Percentiles rank a stretch among this genome's conserved stretches.
phyloP scores from a whole-genome alignment of 2,888 invertebrate genomes.

The Sturmia bella region DNA sequence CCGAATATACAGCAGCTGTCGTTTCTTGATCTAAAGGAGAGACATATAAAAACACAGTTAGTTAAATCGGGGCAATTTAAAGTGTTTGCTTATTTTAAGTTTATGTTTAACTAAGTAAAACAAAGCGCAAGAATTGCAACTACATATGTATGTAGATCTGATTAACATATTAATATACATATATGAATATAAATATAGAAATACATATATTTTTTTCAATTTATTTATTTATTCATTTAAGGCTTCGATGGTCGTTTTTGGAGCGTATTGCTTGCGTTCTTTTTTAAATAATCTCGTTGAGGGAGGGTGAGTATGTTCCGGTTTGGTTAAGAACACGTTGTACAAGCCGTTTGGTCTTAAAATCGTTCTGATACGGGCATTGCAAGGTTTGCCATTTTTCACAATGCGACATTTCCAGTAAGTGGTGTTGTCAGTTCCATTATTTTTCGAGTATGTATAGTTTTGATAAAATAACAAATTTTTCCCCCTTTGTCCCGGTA shows the following conservation, averaged over 20 bases:
- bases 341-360: slow-evolving; percentile 76
- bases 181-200: no score
- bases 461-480: slow-evolving; percentile 77
- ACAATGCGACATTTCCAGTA: slow-evolving; percentile 81
- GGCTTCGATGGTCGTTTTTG: no score
- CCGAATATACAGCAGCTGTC: slow-evolving; percentile 80
- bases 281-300: slow-evolving; percentile 74
- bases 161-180: no score
- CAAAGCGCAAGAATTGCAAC: background rate
- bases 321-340: slow-evolving; percentile 78
- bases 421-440: slow-evolving; percentile 76
- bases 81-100: background rate
- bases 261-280: no score
- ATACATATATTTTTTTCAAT: slow-evolving; percentile 19
- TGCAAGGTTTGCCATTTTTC: slow-evolving; percentile 76
- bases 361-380: slow-evolving; percentile 78
- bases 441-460: slow-evolving; percentile 81
- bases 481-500: slow-evolving; percentile 80
- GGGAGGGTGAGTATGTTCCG: slow-evolving; percentile 79
- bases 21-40: slow-evolving; percentile 73
- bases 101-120: slow-evolving; percentile 38
- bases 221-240: slow-evolving; percentile 34
- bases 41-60: slow-evolving; percentile 1
- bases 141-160: no score
- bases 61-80: background rate